Conservation (phyloP, 2,888 invertebrate species). For the Drosophila paucipuncta region DNA sequence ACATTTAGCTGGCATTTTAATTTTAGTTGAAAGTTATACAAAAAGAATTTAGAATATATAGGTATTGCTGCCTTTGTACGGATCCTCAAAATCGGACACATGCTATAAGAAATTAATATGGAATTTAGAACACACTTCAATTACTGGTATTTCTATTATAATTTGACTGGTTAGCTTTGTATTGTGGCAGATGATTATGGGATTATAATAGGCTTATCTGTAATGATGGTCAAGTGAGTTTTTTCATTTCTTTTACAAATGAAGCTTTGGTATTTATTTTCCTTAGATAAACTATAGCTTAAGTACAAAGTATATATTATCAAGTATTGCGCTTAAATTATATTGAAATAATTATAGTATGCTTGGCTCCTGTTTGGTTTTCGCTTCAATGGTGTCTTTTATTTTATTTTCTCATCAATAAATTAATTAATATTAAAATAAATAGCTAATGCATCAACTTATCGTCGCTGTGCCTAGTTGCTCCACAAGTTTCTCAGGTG, state of each 20-base stretch:
- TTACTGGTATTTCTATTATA: constrained; percentile 15
- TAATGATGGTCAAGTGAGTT: constrained; percentile 25
- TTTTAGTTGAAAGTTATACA: constrained; percentile 66
- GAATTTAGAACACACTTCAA: constrained; percentile 61
- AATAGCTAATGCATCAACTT: constrained; percentile 1
- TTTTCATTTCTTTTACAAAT: constrained; percentile 15
- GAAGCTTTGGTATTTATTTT: constrained; percentile 39
- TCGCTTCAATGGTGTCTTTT: constrained; percentile 26
- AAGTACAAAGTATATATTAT: constrained; percentile 10
- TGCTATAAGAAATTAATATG: constrained; percentile 87
- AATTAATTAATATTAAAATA: constrained; percentile 2
- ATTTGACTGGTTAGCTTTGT: constrained; percentile 23
- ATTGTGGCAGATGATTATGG: constrained; percentile 11
- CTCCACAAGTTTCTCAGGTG: neutral
- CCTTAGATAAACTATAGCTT: neutral
- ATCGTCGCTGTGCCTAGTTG: constrained; percentile 1
- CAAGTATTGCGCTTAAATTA: constrained; percentile 20
- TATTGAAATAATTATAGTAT: constrained; percentile 28
- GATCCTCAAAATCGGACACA: constrained; percentile 90
- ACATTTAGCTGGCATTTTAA: constrained; percentile 66
- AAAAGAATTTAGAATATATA: constrained; percentile 90
- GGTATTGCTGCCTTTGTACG: constrained; percentile 91
- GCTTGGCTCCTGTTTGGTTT: constrained; percentile 64
- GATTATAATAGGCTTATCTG: constrained; percentile 20
- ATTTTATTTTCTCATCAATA: constrained; percentile 16